Percentiles rank a stretch among this genome's conserved stretches.
phyloP scores from a whole-genome alignment of 23 tunicate genomes.

The Ascidia mentula region DNA sequence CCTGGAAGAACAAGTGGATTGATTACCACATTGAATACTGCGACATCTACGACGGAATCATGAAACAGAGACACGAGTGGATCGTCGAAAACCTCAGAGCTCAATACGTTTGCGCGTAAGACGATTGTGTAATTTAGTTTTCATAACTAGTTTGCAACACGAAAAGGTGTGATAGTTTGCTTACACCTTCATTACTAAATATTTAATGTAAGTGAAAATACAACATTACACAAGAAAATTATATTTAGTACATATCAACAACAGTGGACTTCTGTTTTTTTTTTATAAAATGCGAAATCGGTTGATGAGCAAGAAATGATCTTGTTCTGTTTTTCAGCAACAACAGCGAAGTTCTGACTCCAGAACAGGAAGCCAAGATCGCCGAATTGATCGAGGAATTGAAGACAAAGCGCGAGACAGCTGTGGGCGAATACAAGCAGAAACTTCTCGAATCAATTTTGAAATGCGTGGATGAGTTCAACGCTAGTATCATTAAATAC shows the following conservation, averaged over 20 bases:
- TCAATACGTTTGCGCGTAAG: slow-evolving; percentile 12
- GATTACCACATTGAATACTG: slow-evolving; percentile 8
- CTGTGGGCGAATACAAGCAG: slow-evolving; percentile 1
- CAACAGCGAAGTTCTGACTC: slow-evolving; percentile 14
- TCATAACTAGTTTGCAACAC: too few relatives aligned
- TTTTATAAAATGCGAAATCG: too few relatives aligned
- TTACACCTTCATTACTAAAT: too few relatives aligned
- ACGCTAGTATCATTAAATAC: background rate
- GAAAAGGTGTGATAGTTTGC: too few relatives aligned
- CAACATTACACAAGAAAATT: too few relatives aligned
- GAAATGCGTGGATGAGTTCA: background rate
- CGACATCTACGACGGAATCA: slow-evolving; percentile 1
- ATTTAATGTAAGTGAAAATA: too few relatives aligned
- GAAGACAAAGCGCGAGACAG: background rate
- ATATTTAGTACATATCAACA: too few relatives aligned
- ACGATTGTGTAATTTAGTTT: too few relatives aligned
- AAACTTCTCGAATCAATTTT: background rate
- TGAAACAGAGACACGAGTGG: slow-evolving; percentile 10
- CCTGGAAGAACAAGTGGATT: slow-evolving; percentile 9
- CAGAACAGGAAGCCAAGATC: slow-evolving; percentile 21
- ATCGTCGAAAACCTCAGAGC: background rate
- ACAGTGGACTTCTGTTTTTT: too few relatives aligned
- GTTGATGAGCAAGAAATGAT: too few relatives aligned
- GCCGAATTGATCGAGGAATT: slow-evolving; percentile 5
- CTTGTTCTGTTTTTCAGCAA: background rate